Conservation (phyloP, 2,113 vertebrate genomes). For the Delphinus delphis region DNA sequence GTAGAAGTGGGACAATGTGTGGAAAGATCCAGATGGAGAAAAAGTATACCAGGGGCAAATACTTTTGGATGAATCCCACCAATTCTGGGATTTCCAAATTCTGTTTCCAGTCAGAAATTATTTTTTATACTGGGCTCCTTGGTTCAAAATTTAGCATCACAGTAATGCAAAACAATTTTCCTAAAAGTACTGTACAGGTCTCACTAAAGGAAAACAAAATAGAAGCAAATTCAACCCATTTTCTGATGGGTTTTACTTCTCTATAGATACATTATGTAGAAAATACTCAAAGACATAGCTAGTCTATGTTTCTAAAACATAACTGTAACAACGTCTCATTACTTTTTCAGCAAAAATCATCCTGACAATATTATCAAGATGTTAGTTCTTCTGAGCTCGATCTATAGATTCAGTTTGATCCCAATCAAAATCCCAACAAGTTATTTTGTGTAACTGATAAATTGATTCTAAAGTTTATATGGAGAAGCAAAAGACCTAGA, state of each 20-base stretch:
- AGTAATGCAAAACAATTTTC: neutral
- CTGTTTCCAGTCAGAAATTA: neutral
- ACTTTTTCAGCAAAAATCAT: neutral
- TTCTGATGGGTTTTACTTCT: neutral
- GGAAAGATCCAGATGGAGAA: neutral
- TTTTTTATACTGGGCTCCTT: neutral
- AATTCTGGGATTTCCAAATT: neutral
- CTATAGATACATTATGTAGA: neutral
- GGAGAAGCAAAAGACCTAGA: neutral
- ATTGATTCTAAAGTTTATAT: neutral
- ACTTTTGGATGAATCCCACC: neutral
- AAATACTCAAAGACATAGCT: neutral
- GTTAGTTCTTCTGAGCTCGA: neutral
- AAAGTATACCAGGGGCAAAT: neutral
- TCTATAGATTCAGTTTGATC: neutral
- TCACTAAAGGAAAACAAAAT: conserved; percentile 17
- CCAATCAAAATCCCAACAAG: neutral
- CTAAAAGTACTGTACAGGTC: neutral
- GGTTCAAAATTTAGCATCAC: neutral
- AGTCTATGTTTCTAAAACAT: neutral
- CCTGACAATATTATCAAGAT: neutral
- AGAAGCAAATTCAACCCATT: neutral
- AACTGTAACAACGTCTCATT: neutral
- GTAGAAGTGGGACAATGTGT: too few species aligned
- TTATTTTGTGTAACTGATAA: neutral